phyloP scores from a whole-genome alignment of 2,888 invertebrate genomes.

The Drosophila dives region DNA sequence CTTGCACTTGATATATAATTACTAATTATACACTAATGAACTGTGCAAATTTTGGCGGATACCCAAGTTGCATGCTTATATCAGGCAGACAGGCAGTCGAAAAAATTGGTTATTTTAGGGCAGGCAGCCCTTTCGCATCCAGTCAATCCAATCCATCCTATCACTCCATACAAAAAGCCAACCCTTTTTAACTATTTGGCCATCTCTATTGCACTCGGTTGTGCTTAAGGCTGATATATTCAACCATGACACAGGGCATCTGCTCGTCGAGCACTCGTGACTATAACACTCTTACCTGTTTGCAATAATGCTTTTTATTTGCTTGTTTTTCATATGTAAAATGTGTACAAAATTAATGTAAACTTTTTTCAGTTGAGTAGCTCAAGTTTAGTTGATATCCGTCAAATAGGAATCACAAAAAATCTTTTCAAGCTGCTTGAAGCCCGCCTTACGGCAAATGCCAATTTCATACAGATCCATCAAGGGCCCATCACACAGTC shows the following conservation, averaged over 20 bases:
- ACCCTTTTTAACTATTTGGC: not conserved
- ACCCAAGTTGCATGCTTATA: not conserved
- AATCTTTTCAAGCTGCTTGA: not conserved
- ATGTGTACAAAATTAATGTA: not conserved
- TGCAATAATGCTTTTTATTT: not conserved
- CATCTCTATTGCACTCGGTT: not conserved
- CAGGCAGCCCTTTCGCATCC: not conserved
- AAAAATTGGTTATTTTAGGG: too few species aligned
- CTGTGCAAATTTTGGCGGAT: not conserved
- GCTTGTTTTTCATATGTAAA: not conserved
- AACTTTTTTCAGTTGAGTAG: not conserved
- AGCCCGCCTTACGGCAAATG: not conserved
- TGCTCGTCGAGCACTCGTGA: not conserved
- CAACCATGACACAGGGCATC: not conserved
- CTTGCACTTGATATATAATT: not conserved
- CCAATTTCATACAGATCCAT: not conserved
- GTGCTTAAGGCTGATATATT: not conserved
- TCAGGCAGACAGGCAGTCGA: not conserved
- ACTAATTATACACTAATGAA: not conserved
- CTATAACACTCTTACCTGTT: not conserved
- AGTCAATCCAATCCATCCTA: not conserved
- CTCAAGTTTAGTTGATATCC: not conserved
- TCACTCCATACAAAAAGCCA: not conserved
- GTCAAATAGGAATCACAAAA: not conserved
- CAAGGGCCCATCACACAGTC: not conserved